These are phyloP conservation scores for Darevskia nairensis DNA, from an alignment of 2,797 vertebrate genomes.

Conservation along the genomic window DNA sequence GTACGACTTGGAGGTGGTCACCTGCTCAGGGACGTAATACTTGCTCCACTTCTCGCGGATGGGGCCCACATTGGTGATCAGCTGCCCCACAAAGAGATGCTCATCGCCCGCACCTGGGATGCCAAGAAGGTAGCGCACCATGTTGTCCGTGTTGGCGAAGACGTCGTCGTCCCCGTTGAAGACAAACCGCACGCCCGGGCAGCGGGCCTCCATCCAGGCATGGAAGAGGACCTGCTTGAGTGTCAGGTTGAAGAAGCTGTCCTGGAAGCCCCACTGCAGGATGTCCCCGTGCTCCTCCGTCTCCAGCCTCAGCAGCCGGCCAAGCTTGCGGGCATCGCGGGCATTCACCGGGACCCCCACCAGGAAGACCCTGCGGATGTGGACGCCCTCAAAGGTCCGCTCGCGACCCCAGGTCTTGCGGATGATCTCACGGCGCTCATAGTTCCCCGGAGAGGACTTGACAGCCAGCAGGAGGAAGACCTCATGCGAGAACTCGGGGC, in stretches of 20 bases:
- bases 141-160: slow-evolving; percentile 85
- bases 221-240: slow-evolving; percentile 89
- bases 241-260: slow-evolving; percentile 90
- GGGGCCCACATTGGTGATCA: slow-evolving; percentile 77
- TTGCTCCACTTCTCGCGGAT: slow-evolving; percentile 80
- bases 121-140: slow-evolving; percentile 76
- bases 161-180: slow-evolving; percentile 88
- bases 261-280: slow-evolving; percentile 87
- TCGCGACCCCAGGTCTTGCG: slow-evolving; percentile 88
- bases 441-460: slow-evolving; percentile 85
- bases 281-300: slow-evolving; percentile 77
- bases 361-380: slow-evolving; percentile 82
- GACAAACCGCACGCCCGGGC: slow-evolving; percentile 78
- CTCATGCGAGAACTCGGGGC: slow-evolving; percentile 50
- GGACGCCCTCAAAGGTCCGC: slow-evolving; percentile 63
- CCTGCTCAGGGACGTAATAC: slow-evolving; percentile 83
- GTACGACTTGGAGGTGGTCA: slow-evolving; percentile 74
- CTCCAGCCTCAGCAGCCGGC: slow-evolving; percentile 81
- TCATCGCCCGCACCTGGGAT: slow-evolving; percentile 31
- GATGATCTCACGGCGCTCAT: slow-evolving; percentile 83
- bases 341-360: slow-evolving; percentile 56
- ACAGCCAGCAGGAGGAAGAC: slow-evolving; percentile 87
- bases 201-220: slow-evolving; percentile 81
- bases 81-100: slow-evolving; percentile 83
- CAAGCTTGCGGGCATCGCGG: slow-evolving; percentile 73